Conservation (phyloP, 2,888 invertebrate species). For the Tromatobia lineatoria region DNA sequence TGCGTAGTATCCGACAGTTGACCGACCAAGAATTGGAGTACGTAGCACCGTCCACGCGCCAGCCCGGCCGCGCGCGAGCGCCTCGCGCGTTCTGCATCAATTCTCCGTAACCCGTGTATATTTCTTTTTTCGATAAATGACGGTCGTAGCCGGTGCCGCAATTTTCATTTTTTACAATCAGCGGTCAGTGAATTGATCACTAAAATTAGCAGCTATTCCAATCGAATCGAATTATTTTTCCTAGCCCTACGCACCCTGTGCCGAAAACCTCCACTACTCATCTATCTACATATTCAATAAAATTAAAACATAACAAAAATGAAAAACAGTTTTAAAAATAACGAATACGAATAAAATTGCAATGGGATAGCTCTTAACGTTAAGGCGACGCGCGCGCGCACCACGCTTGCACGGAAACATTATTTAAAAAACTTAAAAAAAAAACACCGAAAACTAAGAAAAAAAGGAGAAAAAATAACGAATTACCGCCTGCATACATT, state of each 20-base stretch:
- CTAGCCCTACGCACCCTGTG: background rate
- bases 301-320: background rate
- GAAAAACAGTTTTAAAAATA: slow-evolving; percentile 16
- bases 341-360: slow-evolving; percentile 33
- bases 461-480: slow-evolving; percentile 28
- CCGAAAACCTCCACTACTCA: slow-evolving; percentile 50
- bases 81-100: slow-evolving; percentile 52
- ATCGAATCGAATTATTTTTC: slow-evolving; percentile 48
- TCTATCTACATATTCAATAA: slow-evolving; percentile 55
- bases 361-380: slow-evolving; percentile 52
- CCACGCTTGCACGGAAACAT: slow-evolving; percentile 64
- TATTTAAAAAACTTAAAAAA: slow-evolving; percentile 25
- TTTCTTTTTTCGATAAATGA: slow-evolving; percentile 45
- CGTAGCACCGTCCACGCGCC: slow-evolving; percentile 77
- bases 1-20: slow-evolving; percentile 73
- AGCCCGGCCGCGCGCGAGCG: slow-evolving; percentile 40
- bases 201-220: slow-evolving; percentile 62
- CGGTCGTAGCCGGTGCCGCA: slow-evolving; percentile 58
- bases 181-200: slow-evolving; percentile 64
- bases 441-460: slow-evolving; percentile 3
- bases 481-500: slow-evolving; percentile 72
- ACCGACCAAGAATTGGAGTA: slow-evolving; percentile 78
- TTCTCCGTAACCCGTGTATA: slow-evolving; percentile 51
- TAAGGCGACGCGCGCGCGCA: slow-evolving; percentile 57
- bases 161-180: slow-evolving; percentile 55